Evolutionary conservation across 2,113 vertebrate species (phyloP).

Genomic region (Chionodraco myersi): DNA sequence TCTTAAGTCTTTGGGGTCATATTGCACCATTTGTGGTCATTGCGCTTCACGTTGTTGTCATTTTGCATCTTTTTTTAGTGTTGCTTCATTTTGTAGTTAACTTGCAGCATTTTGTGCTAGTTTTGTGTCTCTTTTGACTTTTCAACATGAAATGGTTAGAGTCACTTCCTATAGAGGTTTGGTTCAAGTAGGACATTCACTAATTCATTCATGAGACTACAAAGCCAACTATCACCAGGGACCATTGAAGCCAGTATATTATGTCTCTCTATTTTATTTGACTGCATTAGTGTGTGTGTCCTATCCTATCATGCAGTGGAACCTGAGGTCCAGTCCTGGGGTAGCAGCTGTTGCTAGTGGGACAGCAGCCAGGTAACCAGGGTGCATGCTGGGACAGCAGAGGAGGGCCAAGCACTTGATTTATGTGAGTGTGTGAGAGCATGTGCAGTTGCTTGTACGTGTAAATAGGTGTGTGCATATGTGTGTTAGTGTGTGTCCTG

Average conservation of each 20-base stretch:
- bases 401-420: constrained; percentile 64
- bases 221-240: neutral
- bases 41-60: neutral
- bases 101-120: no score
- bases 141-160: neutral
- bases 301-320: constrained; percentile 44
- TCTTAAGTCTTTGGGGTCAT: no score
- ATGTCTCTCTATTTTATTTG: constrained; percentile 4
- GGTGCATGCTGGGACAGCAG: constrained; percentile 66
- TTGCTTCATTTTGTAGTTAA: neutral
- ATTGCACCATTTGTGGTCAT: neutral
- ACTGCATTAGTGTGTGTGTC: neutral
- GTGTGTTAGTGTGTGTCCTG: constrained; percentile 52
- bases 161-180: neutral
- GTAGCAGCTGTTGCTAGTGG: constrained; percentile 74
- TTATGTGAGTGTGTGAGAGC: constrained; percentile 47
- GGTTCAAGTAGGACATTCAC: no score
- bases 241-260: constrained; percentile 4
- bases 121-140: neutral
- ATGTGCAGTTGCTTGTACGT: constrained; percentile 33
- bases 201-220: neutral
- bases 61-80: neutral
- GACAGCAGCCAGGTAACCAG: constrained; percentile 68
- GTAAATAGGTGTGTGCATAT: constrained; percentile 52
- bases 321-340: constrained; percentile 52